phyloP scores from a whole-genome alignment of 2,888 invertebrate genomes.

The Hydropsyche betteni region DNA sequence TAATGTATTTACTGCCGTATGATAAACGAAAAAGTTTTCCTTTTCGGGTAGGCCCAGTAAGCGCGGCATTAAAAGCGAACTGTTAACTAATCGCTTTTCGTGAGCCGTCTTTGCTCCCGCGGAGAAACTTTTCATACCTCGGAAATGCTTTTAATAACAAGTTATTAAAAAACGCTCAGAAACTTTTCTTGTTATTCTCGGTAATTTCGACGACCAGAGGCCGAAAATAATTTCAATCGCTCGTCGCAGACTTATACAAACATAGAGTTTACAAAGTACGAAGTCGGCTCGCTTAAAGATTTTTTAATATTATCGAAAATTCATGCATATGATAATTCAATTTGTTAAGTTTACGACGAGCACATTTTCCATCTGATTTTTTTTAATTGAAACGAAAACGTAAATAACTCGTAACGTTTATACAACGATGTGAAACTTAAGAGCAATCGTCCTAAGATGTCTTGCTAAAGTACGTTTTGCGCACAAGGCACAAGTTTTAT shows the following conservation, averaged over 20 bases:
- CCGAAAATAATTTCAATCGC: no score
- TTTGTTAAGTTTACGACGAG: no score
- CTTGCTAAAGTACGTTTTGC: slow-evolving; percentile 3
- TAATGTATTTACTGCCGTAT: background rate
- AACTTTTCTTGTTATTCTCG: slow-evolving; percentile 6
- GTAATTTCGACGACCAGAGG: background rate
- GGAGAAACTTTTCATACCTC: slow-evolving; percentile 15
- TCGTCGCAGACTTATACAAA: no score
- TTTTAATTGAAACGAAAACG: background rate
- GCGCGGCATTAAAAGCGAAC: slow-evolving; percentile 8
- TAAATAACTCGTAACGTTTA: background rate
- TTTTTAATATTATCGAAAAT: no score
- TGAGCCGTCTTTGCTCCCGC: slow-evolving; percentile 9
- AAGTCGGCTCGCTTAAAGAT: no score
- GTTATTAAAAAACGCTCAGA: slow-evolving; percentile 21
- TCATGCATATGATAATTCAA: no score
- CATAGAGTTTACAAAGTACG: no score
- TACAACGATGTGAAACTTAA: background rate
- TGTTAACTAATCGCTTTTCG: slow-evolving; percentile 26
- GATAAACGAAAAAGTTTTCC: slow-evolving; percentile 9
- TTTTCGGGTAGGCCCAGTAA: background rate
- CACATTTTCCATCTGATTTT: background rate
- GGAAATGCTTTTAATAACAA: slow-evolving; percentile 16
- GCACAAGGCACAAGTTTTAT: slow-evolving; percentile 25
- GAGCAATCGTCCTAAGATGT: slow-evolving; percentile 17